Base-by-base conservation (phyloP, 2,113 vertebrate genomes). In the Percina caprodes region DNA sequence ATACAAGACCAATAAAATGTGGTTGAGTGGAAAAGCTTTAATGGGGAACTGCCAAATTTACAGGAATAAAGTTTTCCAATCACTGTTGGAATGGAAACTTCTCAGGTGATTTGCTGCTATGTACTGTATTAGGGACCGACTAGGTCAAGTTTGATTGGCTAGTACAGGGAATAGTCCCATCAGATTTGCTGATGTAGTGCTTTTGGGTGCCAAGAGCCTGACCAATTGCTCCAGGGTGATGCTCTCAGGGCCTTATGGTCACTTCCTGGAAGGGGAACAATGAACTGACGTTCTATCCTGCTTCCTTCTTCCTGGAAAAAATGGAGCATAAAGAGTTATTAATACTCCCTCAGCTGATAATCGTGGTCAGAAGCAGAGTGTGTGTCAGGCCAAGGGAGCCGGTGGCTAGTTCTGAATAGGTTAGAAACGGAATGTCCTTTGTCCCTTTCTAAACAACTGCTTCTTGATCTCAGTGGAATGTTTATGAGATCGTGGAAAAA, bases 231-330 rank as follows among this genome's bases (percentile, higher is more conserved):
- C 65, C 59, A 58, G 62, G 67, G 46, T 60, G 71, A 63, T 62
- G 30, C 86, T 86, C 59, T 67, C 23, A 69, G 74, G 72, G 55
- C 48, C 82, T 86, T 73, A 45, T 13, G 54, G 76, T 77, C 77
- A 90, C 87, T 92, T 94, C 90, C 89, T 90, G 88, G 90, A 93
- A 93, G 80, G 70, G 66, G 77, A 91, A 94, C 92, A 93, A 89
- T 93, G 84, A 86, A 84, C 81, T 89, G 88, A 88, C 88, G 80
- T 90, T 92, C 77, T 90, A 62, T 73, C 60, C 74, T 59, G 72
- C 85, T 88, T 89, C 84, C 85, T 74, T 60, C 77, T 93, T 92
- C 92, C 77, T 92, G 88, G 86, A 87, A 91, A 89, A 91, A 88
- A 74, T 18, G 42, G 26, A 74, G 42, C 58, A 61, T 74, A 83